Evolutionary conservation across 92 coral and sea anemone species (phyloP), one percentile per base, ranked within the genome.

Genomic region (Virgularia gustaviana): DNA sequence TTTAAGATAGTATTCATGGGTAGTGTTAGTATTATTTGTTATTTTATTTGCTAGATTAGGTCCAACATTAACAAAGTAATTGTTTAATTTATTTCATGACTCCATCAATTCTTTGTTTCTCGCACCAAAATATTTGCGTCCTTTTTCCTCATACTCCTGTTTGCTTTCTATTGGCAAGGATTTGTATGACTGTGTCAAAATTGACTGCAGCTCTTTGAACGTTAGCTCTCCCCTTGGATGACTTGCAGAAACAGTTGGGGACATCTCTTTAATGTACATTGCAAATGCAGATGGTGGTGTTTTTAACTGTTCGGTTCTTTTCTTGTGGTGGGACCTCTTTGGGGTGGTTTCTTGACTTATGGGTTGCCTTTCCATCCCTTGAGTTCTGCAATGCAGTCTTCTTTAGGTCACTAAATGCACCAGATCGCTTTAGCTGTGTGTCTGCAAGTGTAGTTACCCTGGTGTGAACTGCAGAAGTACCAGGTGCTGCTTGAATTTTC

Each of bases 361-460:
- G 18, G 49, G 19, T 18, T 8, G 4, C 42, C 70, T 35, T 62
- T 35, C 49, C 4, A 35, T 24, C 23, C 70, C 70, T 62, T 35
- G 11, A 2, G 70, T 49, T 35, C 49, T 62, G 49, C 49, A 35
- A 24, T 62, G 70, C 23, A 62, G 6, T 62, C 18, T 62, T 24
- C 49, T 62, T 62, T 11, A 62, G 70, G 18, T 62, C 70, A 35
- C 49, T 62, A 29, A 62, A 62, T 35, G 70, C 70, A 9, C 70
- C 70, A 37, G 27, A 35, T 12, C 70, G 70, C 5, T 36, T 62
- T n/a, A n/a, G n/a, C n/a, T n/a, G n/a, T 9, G 70, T 62, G 18
- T 62, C 70, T 11, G 49, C 70, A 5, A 62, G 47, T n/a, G 49
- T 36, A 23, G 49, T 30, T 33, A 36, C 70, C 9, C 19, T 62